Evolutionary conservation across 2,797 vertebrate species (phyloP), one percentile per base, ranked within the genome.

Genomic region (Clamator glandarius): DNA sequence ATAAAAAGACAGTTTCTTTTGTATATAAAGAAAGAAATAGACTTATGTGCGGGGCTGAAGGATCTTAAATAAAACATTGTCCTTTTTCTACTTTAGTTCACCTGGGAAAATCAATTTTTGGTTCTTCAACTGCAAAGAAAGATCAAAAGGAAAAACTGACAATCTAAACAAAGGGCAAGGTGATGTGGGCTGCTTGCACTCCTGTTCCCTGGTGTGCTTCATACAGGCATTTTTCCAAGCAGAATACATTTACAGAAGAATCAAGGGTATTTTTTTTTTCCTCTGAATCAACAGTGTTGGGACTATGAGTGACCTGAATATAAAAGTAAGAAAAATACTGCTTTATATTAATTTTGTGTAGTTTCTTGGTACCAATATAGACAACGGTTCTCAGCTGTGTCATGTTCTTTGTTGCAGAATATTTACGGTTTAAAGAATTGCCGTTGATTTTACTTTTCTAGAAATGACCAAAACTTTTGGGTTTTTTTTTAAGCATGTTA

Each of bases 11-110:
- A 84, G 75, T 87, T 96, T 95, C 94, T 94, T 97, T 97, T 96
- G 75, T 97, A 44, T 96, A 69, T 95, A 96, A 95, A 95, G 93
- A 93, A 96, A 96, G 74, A 91, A 94, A 94, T 91, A 51, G 59
- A 64, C 78, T 95, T 97, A 95, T 94, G 66, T 92, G 90, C 26
- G 6, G 76, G 79, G 94, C 50, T 66, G 87, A 96, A 94, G 80
- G 83, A 90, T 96, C 92, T 96, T 97, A 98, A 97, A 96, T 98
- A 97, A 97, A 97, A 97, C 93, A 97, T 97, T 83, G 84, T 96
- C 88, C 78, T 82, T 96, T 86, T 94, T 96, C 89, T 95, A 55
- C 92, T 85, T 93, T 64, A 69, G 84, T 93, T 97, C 95, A 95
- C 59, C 83, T 95, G 92, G 96, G 96, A 97, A 97, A 97, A 96